Percentiles rank a stretch among this genome's conserved stretches.
These are phyloP conservation scores for Serilophus lunatus DNA, from an alignment of 2,113 vertebrate genomes.

Conservation along the genomic window DNA sequence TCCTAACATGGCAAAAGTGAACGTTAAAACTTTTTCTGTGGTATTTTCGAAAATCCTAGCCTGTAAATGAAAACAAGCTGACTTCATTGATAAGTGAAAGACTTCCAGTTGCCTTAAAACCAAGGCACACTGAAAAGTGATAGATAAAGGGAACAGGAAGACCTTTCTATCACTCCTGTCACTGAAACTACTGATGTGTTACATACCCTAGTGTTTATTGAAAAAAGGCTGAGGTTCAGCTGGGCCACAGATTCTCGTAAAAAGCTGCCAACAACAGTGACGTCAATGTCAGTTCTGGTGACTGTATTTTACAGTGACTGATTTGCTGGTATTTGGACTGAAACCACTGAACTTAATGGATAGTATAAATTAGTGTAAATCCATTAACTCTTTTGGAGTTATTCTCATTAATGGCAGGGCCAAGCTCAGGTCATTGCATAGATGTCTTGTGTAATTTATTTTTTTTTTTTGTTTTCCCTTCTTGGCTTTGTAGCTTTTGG, in stretches of 20 bases:
- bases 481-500: not conserved
- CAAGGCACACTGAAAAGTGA: not conserved
- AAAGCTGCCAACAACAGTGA: not conserved
- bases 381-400: not conserved
- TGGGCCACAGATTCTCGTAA: not conserved
- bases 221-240: not conserved
- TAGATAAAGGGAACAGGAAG: not conserved
- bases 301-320: not conserved
- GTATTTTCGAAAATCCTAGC: not conserved
- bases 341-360: not conserved
- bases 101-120: not conserved
- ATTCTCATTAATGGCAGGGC: not conserved
- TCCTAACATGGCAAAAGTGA: not conserved
- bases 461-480: not conserved
- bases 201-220: not conserved
- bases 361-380: not conserved
- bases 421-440: not conserved
- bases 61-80: not conserved
- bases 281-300: not conserved
- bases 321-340: conserved; percentile 2
- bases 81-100: not conserved
- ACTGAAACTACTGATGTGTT: not conserved
- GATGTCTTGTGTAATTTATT: not conserved
- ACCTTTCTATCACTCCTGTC: not conserved
- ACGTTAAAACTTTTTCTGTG: not conserved